Conservation (phyloP, 2,888 invertebrate species). For the Oxytorus armatus region DNA sequence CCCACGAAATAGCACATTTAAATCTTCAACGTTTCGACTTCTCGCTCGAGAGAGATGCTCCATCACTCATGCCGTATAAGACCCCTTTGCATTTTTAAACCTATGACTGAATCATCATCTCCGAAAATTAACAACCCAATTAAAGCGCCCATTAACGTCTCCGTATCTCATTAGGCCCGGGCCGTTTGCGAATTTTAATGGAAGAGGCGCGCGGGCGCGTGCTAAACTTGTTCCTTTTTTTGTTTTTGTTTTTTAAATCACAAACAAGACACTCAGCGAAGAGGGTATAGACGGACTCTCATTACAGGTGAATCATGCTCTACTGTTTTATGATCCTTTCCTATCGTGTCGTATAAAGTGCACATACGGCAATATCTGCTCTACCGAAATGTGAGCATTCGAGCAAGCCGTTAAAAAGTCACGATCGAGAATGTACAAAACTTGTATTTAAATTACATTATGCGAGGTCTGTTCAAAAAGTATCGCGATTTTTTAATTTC, state of each 20-base stretch:
- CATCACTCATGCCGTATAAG: constrained; percentile 71
- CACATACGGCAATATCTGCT: constrained; percentile 19
- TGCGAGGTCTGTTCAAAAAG: no score
- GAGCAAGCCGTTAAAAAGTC: no score
- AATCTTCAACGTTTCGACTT: constrained; percentile 68
- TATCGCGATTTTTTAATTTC: no score
- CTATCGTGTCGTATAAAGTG: constrained; percentile 57
- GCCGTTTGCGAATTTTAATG: constrained; percentile 80
- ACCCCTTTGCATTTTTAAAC: constrained; percentile 80
- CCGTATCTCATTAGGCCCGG: constrained; percentile 81
- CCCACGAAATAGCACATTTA: constrained; percentile 74
- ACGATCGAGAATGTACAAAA: not conserved
- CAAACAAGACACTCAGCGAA: constrained; percentile 36
- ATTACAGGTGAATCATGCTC: constrained; percentile 59
- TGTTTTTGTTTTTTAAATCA: constrained; percentile 23
- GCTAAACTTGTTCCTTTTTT: constrained; percentile 42
- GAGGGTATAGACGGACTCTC: constrained; percentile 66
- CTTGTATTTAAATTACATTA: no score
- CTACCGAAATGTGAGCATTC: constrained; percentile 23
- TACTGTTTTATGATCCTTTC: constrained; percentile 65
- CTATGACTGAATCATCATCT: constrained; percentile 81
- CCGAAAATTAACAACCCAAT: constrained; percentile 83
- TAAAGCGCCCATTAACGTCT: constrained; percentile 82
- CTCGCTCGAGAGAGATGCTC: constrained; percentile 70
- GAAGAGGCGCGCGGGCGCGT: constrained; percentile 71